Conservation (phyloP, 2,113 vertebrate genomes). For the Gambusia affinis region DNA sequence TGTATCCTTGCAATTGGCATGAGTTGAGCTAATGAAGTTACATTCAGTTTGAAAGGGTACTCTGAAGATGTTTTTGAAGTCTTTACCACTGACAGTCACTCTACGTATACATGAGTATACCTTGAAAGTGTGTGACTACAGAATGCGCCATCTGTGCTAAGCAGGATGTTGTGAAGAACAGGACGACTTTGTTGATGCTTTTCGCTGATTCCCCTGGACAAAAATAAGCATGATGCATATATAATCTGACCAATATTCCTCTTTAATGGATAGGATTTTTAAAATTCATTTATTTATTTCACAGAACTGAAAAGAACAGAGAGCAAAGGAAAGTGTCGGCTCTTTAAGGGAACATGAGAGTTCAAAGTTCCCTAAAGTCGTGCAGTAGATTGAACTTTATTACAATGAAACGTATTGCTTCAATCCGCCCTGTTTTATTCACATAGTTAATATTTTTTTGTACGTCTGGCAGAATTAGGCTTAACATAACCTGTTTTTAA, state of each 20-base stretch:
- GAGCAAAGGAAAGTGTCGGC: no score
- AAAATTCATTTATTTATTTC: no score
- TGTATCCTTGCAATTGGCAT: not conserved
- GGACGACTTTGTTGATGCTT: conserved; percentile 2
- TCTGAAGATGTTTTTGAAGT: conserved; percentile 24
- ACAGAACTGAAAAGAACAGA: not conserved
- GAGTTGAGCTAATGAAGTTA: conserved; percentile 34
- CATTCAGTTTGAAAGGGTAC: conserved; percentile 18
- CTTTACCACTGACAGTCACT: not conserved
- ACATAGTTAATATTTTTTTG: no score
- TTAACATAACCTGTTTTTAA: no score
- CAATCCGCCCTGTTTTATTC: no score
- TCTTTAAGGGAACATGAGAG: no score
- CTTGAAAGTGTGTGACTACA: not conserved
- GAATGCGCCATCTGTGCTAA: conserved; percentile 8
- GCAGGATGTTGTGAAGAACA: not conserved
- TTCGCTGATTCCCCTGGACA: conserved; percentile 16
- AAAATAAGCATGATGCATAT: not conserved
- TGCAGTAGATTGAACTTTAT: no score
- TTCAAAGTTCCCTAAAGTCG: no score
- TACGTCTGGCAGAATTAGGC: no score
- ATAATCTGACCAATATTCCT: not conserved
- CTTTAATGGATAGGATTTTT: no score
- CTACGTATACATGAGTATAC: not conserved
- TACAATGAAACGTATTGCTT: no score